Percentiles rank a stretch among this genome's conserved stretches.
Evolutionary conservation across 2,797 vertebrate species (phyloP).

Genomic region (Megaceryle alcyon): DNA sequence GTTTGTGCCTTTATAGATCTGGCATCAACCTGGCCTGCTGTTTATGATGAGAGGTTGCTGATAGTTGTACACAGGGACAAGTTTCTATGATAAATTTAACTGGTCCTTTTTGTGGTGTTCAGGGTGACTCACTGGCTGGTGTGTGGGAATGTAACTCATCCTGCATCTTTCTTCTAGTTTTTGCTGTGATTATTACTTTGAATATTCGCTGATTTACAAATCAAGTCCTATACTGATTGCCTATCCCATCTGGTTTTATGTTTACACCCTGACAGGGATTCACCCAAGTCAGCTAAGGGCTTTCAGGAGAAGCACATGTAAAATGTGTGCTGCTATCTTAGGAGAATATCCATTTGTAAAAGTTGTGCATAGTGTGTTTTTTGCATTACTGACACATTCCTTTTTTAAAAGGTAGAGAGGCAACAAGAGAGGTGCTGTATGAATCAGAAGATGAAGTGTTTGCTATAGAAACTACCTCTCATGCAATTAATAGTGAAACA

Average conservation of each 20-base stretch:
- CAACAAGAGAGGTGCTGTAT: not conserved
- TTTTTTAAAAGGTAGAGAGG: not conserved
- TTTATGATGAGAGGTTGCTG: not conserved
- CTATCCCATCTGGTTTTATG: not conserved
- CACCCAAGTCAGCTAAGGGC: not conserved
- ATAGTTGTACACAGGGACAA: not conserved
- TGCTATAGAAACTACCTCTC: not conserved
- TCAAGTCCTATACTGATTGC: not conserved
- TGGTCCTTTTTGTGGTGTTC: not conserved
- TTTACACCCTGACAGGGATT: not conserved
- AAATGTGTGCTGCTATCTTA: not conserved
- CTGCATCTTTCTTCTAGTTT: not conserved
- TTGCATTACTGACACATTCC: not conserved
- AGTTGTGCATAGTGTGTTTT: not conserved
- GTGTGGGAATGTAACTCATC: not conserved
- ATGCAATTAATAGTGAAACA: constrained; percentile 5
- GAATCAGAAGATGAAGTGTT: constrained; percentile 15
- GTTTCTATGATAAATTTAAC: not conserved
- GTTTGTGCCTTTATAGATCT: not conserved
- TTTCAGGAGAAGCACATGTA: not conserved
- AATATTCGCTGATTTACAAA: not conserved
- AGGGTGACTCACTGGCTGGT: not conserved
- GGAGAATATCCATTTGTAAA: not conserved
- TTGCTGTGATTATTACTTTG: not conserved
- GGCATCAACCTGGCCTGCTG: not conserved